phyloP scores from a whole-genome alignment of 1,140 invertebrate species.

The Microplitis mediator region DNA sequence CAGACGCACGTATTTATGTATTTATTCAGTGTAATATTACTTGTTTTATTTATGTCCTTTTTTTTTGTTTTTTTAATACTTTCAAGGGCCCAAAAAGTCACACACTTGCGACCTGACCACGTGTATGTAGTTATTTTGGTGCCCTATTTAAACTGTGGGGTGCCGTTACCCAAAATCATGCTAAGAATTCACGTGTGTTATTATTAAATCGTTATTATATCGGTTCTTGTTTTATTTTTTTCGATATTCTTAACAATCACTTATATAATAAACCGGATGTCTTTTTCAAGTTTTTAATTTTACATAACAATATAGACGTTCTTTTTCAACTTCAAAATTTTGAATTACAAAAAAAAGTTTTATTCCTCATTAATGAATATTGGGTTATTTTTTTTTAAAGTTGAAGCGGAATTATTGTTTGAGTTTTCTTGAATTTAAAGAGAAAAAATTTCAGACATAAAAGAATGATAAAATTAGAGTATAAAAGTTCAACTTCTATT shows the following conservation, averaged over 20 bases:
- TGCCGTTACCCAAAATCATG: neutral
- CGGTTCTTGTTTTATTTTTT: neutral
- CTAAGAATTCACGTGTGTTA: neutral
- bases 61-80: neutral
- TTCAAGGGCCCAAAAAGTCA: neutral
- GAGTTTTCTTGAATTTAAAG: too few relatives aligned
- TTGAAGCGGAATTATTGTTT: too few relatives aligned
- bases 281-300: too few relatives aligned
- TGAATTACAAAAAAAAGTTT: too few relatives aligned
- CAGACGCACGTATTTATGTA: neutral
- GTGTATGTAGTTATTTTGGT: neutral
- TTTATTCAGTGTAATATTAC: neutral
- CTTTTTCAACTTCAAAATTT: too few relatives aligned
- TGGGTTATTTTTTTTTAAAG: too few relatives aligned
- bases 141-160: neutral
- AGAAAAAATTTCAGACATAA: too few relatives aligned
- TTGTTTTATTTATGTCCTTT: constrained; percentile 18
- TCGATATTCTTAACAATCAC: neutral
- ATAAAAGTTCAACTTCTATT: too few relatives aligned
- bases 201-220: neutral
- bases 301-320: too few relatives aligned
- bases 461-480: too few relatives aligned
- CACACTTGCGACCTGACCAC: constrained; percentile 3
- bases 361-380: too few relatives aligned
- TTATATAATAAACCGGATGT: too few relatives aligned